Evolutionary conservation across 1,140 invertebrate genomes (phyloP), one percentile per base, ranked within the genome.

Genomic region (Drusus annulatus): DNA sequence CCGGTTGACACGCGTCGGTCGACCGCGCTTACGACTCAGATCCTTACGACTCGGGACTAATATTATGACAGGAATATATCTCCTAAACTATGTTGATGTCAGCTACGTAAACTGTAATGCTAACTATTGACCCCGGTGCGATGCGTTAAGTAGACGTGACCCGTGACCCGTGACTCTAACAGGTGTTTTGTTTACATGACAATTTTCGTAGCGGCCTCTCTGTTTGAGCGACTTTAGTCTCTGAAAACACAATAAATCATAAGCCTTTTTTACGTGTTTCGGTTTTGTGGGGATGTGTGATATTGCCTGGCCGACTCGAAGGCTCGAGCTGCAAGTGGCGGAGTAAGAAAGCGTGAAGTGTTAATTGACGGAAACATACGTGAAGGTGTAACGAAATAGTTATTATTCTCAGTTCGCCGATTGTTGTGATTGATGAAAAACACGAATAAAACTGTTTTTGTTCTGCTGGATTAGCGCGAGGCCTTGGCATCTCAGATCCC

Each of bases 131-230:
- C 17, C 62, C 16, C 25, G 16, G 28, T 65, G 21, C 10, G 21
- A 65, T 16, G 13, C 62, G 62, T 25, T 65, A 65, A 65, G 31
- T 25, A n/a, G 62, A 25, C 62, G 10, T 45, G 31, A 69, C 31
- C 62, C 62, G 10, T 45, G 31, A 69, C 31, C 15, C 65, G 65
- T 45, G 31, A 23, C 17, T 74, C 17, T 15, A 54, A 74, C 69
- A 74, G 69, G 69, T 74, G 69, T 56, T 74, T 74, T 74, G 69
- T 74, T 74, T 74, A 74, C 69, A 74, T 74, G 69, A 56, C 54
- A n/a, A 45, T 69, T 69, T 17, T 50, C 65, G 4, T 45, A 45
- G 65, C 69, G 51, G 52, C 52, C 50, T 25, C 68, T 16, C 1
- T 21, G 69, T 54, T 17, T 25, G 51, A 56, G 52, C 69, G 50